Base-by-base conservation (phyloP, 1,140 invertebrate species). In the Parasteatoda tepidariorum region DNA sequence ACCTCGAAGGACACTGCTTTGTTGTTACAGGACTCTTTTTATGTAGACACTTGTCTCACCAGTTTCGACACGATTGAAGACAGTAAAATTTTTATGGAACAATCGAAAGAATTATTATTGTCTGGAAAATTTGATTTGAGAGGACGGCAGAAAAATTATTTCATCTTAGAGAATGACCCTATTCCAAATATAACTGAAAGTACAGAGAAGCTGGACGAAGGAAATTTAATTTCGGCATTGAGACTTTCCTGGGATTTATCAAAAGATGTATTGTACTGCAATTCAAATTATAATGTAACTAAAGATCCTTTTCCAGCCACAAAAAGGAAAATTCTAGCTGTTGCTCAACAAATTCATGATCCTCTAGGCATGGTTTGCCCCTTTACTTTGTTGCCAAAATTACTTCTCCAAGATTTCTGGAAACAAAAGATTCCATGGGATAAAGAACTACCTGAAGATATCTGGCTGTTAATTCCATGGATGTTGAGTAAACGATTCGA, bases 261-360 rank as follows among this genome's bases (percentile, higher is more conserved):
- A n/a, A n/a, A n/a, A n/a, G n/a, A n/a, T n/a, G n/a, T n/a, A n/a
- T n/a, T n/a, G n/a, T n/a, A n/a, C n/a, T n/a, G n/a, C n/a, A n/a
- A n/a, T n/a, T n/a, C n/a, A n/a, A n/a, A n/a, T n/a, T n/a, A n/a
- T n/a, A n/a, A n/a, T n/a, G n/a, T n/a, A n/a, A n/a, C n/a, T n/a
- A n/a, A n/a, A n/a, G n/a, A n/a, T n/a, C n/a, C n/a, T n/a, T n/a
- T n/a, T n/a, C n/a, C n/a, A n/a, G n/a, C n/a, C n/a, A n/a, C n/a
- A n/a, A n/a, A n/a, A n/a, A n/a, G n/a, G n/a, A n/a, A n/a, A n/a
- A n/a, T n/a, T n/a, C n/a, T n/a, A n/a, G n/a, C n/a, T n/a, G 41
- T 54, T 59, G 79, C 67, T 15, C 61, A 3, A 48, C 84, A 26
- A 83, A 62, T n/a, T 59, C 84, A n/a, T n/a, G n/a, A n/a, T n/a